Conservation (phyloP, 2,888 invertebrate species). For the Anodontia alba region DNA sequence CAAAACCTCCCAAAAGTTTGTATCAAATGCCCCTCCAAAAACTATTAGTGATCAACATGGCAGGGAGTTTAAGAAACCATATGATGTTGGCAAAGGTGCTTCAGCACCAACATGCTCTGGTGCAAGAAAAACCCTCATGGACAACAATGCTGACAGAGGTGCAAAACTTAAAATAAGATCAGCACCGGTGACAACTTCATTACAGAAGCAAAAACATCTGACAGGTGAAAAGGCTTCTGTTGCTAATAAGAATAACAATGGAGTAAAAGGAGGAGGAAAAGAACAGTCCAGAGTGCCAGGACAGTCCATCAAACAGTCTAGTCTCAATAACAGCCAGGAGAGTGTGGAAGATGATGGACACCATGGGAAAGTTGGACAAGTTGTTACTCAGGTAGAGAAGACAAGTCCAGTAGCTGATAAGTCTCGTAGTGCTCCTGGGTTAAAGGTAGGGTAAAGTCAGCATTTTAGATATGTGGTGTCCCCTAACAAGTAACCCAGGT, state of each 20-base stretch:
- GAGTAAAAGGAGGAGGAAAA: background rate
- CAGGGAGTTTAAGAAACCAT: slow-evolving; percentile 56
- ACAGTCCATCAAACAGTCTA: background rate
- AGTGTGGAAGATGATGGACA: slow-evolving; percentile 41
- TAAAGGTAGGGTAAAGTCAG: background rate
- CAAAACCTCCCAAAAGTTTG: slow-evolving; percentile 57
- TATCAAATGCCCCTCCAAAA: slow-evolving; percentile 28
- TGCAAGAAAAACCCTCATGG: slow-evolving; percentile 34
- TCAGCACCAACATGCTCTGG: background rate
- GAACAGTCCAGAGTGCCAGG: slow-evolving; percentile 3
- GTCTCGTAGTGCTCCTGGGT: background rate
- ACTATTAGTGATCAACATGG: slow-evolving; percentile 8
- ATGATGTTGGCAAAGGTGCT: slow-evolving; percentile 39
- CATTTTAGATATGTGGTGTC: background rate
- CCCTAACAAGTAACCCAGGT: background rate
- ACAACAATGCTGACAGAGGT: slow-evolving; percentile 2
- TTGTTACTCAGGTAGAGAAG: slow-evolving; percentile 67
- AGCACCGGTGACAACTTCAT: no score
- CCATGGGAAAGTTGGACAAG: slow-evolving; percentile 25
- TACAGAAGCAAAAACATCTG: background rate
- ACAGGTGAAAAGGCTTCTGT: background rate
- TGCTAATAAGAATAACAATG: background rate
- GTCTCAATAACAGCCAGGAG: slow-evolving; percentile 30
- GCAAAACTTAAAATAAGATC: slow-evolving; percentile 5
- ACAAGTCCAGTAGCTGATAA: slow-evolving; percentile 46